Evolutionary conservation across 2,113 vertebrate species (phyloP).

Genomic region (Protobothrops mucrosquamatus): DNA sequence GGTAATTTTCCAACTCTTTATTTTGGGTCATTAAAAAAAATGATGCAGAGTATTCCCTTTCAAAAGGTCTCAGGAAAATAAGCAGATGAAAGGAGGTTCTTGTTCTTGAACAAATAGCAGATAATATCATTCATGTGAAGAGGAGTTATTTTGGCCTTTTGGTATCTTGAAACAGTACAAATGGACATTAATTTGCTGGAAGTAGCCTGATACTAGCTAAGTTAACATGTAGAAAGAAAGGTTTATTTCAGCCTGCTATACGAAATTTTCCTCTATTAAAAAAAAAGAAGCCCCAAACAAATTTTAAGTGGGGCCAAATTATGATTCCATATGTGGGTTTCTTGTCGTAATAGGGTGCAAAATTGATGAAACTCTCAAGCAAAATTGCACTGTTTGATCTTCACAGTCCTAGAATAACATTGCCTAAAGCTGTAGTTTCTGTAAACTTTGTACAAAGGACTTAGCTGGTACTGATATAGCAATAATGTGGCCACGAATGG

Average conservation of each 20-base stretch:
- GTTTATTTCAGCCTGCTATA: slow-evolving; percentile 61
- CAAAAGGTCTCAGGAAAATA: slow-evolving; percentile 82
- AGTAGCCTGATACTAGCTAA: slow-evolving; percentile 34
- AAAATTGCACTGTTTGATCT: slow-evolving; percentile 87
- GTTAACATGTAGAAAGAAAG: slow-evolving; percentile 42
- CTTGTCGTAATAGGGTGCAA: slow-evolving; percentile 78
- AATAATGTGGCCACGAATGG: slow-evolving; percentile 79
- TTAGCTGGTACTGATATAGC: slow-evolving; percentile 73
- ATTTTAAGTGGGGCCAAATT: slow-evolving; percentile 76
- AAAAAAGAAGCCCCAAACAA: slow-evolving; percentile 60
- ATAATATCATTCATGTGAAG: slow-evolving; percentile 83
- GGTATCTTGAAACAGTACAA: slow-evolving; percentile 75
- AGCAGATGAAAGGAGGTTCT: slow-evolving; percentile 76
- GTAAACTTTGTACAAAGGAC: slow-evolving; percentile 83
- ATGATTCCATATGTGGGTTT: slow-evolving; percentile 72
- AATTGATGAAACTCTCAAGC: slow-evolving; percentile 84
- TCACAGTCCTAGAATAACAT: slow-evolving; percentile 82
- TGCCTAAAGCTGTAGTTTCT: slow-evolving; percentile 81
- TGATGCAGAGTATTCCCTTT: slow-evolving; percentile 74
- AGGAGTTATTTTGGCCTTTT: slow-evolving; percentile 71
- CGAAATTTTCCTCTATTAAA: slow-evolving; percentile 73
- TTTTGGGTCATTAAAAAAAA: slow-evolving; percentile 72
- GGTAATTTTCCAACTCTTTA: slow-evolving; percentile 72
- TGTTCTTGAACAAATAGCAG: slow-evolving; percentile 81
- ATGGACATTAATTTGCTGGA: slow-evolving; percentile 67